These are phyloP conservation scores for Nephrotoma flavescens DNA, from an alignment of 2,888 invertebrate genomes.

Conservation along the genomic window DNA sequence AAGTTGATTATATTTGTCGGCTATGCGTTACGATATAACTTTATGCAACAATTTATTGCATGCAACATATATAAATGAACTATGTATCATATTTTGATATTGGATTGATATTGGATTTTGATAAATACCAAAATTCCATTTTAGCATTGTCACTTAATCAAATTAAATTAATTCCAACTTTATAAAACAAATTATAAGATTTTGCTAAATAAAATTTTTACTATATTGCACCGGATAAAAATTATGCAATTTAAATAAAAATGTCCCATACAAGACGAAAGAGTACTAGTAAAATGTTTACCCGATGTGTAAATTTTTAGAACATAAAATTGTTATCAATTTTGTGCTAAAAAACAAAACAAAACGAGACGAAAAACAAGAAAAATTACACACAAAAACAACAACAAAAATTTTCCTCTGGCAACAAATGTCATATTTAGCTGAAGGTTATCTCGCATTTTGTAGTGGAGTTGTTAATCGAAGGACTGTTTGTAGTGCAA, in stretches of 20 bases:
- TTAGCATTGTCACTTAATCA: too few relatives aligned
- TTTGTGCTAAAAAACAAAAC: neutral
- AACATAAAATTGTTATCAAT: neutral
- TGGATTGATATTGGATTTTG: too few relatives aligned
- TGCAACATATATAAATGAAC: too few relatives aligned
- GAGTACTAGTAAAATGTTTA: neutral
- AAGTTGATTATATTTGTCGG: too few relatives aligned
- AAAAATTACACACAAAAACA: neutral
- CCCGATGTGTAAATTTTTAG: neutral
- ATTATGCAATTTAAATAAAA: neutral
- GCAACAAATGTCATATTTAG: neutral
- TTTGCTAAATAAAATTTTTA: too few relatives aligned
- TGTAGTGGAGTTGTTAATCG: neutral
- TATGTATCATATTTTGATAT: too few relatives aligned
- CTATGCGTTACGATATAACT: too few relatives aligned
- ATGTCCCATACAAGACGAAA: neutral
- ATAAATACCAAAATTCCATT: too few relatives aligned
- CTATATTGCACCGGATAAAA: too few relatives aligned
- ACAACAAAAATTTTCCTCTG: neutral
- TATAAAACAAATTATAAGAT: too few relatives aligned
- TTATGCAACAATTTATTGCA: too few relatives aligned
- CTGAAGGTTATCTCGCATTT: neutral
- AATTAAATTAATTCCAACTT: too few relatives aligned
- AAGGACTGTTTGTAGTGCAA: neutral
- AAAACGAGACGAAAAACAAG: neutral